Evolutionary conservation across 2,113 vertebrate genomes (phyloP).

Genomic region (Carollia perspicillata): DNA sequence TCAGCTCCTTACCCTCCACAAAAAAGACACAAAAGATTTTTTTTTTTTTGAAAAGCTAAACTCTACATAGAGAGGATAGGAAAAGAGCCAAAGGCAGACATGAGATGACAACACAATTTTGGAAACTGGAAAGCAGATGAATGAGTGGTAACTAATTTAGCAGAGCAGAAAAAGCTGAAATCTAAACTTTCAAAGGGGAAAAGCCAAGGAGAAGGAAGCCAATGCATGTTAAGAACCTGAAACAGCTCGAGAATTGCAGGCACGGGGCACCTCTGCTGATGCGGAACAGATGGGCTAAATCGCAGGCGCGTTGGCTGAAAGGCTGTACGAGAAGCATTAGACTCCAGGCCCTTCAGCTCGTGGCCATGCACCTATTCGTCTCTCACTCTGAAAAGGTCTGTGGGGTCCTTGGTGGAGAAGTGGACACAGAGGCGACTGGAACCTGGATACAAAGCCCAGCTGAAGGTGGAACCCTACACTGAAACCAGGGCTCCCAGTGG

Average conservation of each 20-base stretch:
- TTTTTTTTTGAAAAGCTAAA: not conserved
- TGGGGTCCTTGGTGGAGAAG: not conserved
- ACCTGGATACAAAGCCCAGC: not conserved
- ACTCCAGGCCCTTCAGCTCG: not conserved
- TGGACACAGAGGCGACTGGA: not conserved
- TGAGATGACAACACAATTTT: not conserved
- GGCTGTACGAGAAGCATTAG: not conserved
- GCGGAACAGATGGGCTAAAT: not conserved
- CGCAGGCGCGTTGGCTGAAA: not conserved
- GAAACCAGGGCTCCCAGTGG: not conserved
- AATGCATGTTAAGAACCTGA: not conserved
- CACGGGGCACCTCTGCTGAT: not conserved
- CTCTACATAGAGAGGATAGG: not conserved
- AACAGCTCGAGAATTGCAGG: not conserved
- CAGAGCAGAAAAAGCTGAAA: not conserved
- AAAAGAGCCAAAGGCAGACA: not conserved
- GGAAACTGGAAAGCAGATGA: slow-evolving; percentile 13
- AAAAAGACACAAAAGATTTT: not conserved
- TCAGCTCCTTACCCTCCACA: not conserved
- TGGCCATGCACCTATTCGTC: not conserved
- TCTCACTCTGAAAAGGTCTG: not conserved
- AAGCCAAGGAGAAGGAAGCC: not conserved
- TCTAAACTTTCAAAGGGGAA: not conserved
- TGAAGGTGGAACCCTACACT: not conserved
- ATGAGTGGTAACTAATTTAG: slow-evolving; percentile 6